phyloP scores from a whole-genome alignment of 2,797 vertebrate genomes.

The Sebastes trivittatus region DNA sequence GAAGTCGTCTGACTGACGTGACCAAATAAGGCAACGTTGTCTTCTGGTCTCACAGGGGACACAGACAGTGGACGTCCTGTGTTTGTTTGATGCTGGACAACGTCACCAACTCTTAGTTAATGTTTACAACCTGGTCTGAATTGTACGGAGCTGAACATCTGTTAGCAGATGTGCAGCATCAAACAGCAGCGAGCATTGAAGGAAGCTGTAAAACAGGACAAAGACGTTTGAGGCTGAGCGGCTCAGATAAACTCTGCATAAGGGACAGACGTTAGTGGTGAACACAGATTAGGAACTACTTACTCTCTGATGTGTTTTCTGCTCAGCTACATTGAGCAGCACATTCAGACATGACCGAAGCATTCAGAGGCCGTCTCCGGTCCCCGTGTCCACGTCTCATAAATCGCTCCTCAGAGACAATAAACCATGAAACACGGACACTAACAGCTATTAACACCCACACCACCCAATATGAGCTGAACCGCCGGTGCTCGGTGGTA shows the following conservation, averaged over 20 bases:
- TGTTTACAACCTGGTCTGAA: not conserved
- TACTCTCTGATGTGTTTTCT: constrained; percentile 12
- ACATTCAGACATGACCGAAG: not conserved
- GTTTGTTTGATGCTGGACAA: too few relatives aligned
- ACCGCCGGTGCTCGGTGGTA: constrained; percentile 43
- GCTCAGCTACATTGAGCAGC: constrained; percentile 38
- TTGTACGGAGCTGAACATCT: not conserved
- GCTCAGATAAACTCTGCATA: not conserved
- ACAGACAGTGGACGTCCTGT: too few relatives aligned
- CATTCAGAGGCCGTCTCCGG: constrained; percentile 13
- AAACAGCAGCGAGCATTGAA: not conserved
- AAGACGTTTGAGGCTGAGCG: not conserved
- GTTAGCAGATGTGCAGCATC: not conserved
- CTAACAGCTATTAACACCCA: constrained; percentile 30
- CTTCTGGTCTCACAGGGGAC: too few relatives aligned
- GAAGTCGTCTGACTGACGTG: not conserved
- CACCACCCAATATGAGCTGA: constrained; percentile 42
- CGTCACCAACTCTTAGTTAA: too few relatives aligned
- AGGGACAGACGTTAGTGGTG: not conserved
- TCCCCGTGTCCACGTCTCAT: constrained; percentile 33
- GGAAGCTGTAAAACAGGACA: not conserved
- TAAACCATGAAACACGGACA: constrained; percentile 16
- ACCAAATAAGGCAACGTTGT: too few relatives aligned
- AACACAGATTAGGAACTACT: constrained; percentile 19
- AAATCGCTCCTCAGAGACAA: constrained; percentile 27